These are phyloP conservation scores for Chromoteleia sp. DNA, from an alignment of 2,888 invertebrate species.

Conservation along the genomic window DNA sequence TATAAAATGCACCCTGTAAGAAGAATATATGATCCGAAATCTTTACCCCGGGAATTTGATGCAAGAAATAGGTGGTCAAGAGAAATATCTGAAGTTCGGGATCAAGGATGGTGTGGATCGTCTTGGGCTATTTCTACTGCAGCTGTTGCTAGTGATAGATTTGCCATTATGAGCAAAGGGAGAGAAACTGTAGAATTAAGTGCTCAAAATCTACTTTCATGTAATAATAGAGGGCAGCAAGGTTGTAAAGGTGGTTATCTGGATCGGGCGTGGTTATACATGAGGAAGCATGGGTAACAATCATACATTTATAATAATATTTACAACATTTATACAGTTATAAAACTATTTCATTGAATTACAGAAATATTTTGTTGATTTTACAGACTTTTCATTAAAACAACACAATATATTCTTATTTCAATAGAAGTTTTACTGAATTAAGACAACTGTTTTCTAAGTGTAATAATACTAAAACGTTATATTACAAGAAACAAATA, in stretches of 20 bases:
- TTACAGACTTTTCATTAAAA: too few relatives aligned
- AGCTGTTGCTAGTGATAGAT: constrained; percentile 92
- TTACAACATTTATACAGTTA: too few relatives aligned
- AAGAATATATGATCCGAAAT: constrained; percentile 86
- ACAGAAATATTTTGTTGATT: too few relatives aligned
- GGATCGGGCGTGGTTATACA: constrained; percentile 96
- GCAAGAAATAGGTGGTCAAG: constrained; percentile 90
- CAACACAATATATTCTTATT: too few relatives aligned
- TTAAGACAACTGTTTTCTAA: too few relatives aligned
- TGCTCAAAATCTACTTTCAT: constrained; percentile 94
- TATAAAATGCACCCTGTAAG: constrained; percentile 87
- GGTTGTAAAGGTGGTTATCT: constrained; percentile 96
- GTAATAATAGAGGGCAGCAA: constrained; percentile 90
- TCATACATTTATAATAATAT: too few relatives aligned
- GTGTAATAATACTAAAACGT: too few relatives aligned
- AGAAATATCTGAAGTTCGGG: constrained; percentile 89
- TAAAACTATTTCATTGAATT: too few relatives aligned
- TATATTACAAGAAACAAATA: too few relatives aligned
- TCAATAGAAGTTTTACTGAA: too few relatives aligned
- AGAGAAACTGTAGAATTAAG: constrained; percentile 90
- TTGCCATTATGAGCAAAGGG: constrained; percentile 94
- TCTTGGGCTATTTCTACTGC: constrained; percentile 97
- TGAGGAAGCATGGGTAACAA: constrained; percentile 90
- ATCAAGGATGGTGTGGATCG: constrained; percentile 93
- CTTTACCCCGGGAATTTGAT: constrained; percentile 91